phyloP scores from a whole-genome alignment of 2,888 invertebrate genomes.

The Limnephilus marmoratus region DNA sequence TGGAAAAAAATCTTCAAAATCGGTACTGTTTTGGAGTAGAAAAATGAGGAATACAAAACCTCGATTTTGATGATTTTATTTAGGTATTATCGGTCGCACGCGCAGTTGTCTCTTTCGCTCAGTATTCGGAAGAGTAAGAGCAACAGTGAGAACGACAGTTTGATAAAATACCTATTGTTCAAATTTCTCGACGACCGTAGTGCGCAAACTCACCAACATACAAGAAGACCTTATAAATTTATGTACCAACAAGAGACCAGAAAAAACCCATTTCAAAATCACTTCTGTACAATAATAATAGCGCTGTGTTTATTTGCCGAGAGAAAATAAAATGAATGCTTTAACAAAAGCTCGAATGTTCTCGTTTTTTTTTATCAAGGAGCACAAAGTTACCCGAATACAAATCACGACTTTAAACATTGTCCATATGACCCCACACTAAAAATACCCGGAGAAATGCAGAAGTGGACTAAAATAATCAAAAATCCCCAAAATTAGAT shows the following conservation, averaged over 20 bases:
- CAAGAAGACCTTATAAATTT: background rate
- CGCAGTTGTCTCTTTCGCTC: too few species aligned
- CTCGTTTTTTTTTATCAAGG: slow-evolving; percentile 25
- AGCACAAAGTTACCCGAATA: slow-evolving; percentile 31
- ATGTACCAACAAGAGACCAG: background rate
- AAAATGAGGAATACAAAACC: too few species aligned
- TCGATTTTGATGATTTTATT: too few species aligned
- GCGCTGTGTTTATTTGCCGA: background rate
- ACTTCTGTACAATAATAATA: background rate
- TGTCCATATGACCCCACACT: slow-evolving; percentile 22
- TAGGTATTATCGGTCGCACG: too few species aligned
- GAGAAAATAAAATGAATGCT: background rate
- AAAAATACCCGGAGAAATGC: slow-evolving; percentile 21
- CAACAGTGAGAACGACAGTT: too few species aligned
- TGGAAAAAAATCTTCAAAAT: too few species aligned
- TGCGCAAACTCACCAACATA: too few species aligned
- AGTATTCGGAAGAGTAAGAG: too few species aligned
- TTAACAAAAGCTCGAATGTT: slow-evolving; percentile 1
- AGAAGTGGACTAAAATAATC: background rate
- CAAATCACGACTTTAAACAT: slow-evolving; percentile 34
- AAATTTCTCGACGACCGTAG: too few species aligned
- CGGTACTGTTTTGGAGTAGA: too few species aligned
- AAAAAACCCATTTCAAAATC: slow-evolving; percentile 8
- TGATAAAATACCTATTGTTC: too few species aligned
- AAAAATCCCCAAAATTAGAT: background rate